Evolutionary conservation across 2,113 vertebrate species (phyloP), one percentile per base, ranked within the genome.

Genomic region (Osmerus eperlanus): DNA sequence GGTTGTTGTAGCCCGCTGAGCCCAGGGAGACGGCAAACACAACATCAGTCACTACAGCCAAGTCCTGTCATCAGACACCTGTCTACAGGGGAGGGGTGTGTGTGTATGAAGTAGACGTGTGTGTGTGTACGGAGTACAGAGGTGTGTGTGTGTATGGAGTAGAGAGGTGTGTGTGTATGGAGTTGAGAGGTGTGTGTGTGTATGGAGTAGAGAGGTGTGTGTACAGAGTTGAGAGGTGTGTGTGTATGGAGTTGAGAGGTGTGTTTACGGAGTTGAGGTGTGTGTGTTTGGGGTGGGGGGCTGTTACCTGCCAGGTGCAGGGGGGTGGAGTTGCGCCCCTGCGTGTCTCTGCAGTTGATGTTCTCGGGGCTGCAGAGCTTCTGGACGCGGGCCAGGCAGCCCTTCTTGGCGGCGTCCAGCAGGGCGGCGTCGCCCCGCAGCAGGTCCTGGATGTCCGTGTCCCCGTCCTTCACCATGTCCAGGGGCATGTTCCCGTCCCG

Each of bases 401-500:
- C 97, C 73, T 99, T 99, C 89, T 99, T 99, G 59, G 97, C 97
- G 14, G 97, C 97, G 65, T 99, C 97, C 28, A 99, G 85, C 79
- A 99, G 87, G 55, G 97, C 97, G 4, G 97, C 97, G 0, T 99
- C 97, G 1, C 97, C 97, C 51, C 97, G 87, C 78, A 99, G 92
- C 58, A 99, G 90, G 84, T 99, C 97, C 87, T 99, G 97, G 79
- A 99, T 99, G 87, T 99, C 97, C 0, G 97, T 99, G 89, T 99
- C 97, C 41, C 97, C 97, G 67, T 99, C 97, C 82, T 99, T 99
- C 69, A 99, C 97, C 91, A 99, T 90, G 86, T 99, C 97, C 68
- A 99, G 87, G 1, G 97, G 96, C 74, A 96, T 98, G 86, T 98
- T 99, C 36, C 97, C 97, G 69, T 99, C 97, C 14, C 97, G 92